These are phyloP conservation scores for Gymnothorax javanicus DNA, from an alignment of 2,797 vertebrate genomes.

Conservation along the genomic window DNA sequence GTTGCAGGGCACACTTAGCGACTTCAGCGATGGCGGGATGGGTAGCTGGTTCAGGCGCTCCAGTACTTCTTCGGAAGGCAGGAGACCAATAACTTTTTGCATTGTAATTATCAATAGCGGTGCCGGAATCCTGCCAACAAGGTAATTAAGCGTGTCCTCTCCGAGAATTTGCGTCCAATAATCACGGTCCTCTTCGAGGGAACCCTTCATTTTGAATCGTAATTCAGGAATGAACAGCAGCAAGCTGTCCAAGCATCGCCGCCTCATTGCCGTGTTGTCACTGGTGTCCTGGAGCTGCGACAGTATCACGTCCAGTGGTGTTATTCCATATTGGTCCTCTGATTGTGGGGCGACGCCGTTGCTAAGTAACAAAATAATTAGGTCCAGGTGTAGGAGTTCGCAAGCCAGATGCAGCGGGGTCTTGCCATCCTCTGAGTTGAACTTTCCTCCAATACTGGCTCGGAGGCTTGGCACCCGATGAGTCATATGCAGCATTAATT, in stretches of 20 bases:
- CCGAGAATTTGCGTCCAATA: constrained; percentile 78
- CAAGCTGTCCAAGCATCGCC: constrained; percentile 80
- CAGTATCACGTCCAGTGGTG: constrained; percentile 79
- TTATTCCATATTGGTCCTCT: constrained; percentile 76
- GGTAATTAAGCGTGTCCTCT: constrained; percentile 76
- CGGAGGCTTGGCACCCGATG: constrained; percentile 69
- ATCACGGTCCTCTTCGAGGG: constrained; percentile 68
- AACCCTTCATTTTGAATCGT: constrained; percentile 74
- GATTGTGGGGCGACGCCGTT: constrained; percentile 79
- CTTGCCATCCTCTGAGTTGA: constrained; percentile 76
- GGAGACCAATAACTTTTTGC: constrained; percentile 79
- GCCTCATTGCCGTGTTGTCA: constrained; percentile 65
- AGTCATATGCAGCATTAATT: constrained; percentile 78
- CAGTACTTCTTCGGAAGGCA: constrained; percentile 77
- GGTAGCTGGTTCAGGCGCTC: constrained; percentile 81
- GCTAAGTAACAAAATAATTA: constrained; percentile 77
- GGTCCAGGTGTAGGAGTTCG: constrained; percentile 79
- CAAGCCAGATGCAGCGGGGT: constrained; percentile 84
- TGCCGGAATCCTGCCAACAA: constrained; percentile 75
- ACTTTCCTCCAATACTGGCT: constrained; percentile 71
- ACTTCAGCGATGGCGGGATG: constrained; percentile 82
- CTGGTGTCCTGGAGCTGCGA: constrained; percentile 77
- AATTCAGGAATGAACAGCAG: constrained; percentile 80
- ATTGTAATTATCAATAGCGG: constrained; percentile 79
- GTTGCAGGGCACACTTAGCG: constrained; percentile 48